A percentile compares a stretch with the other conserved stretches of the same genome.
Conservation (phyloP, 2,797 vertebrate genomes). For the Epinephelus awoara region DNA sequence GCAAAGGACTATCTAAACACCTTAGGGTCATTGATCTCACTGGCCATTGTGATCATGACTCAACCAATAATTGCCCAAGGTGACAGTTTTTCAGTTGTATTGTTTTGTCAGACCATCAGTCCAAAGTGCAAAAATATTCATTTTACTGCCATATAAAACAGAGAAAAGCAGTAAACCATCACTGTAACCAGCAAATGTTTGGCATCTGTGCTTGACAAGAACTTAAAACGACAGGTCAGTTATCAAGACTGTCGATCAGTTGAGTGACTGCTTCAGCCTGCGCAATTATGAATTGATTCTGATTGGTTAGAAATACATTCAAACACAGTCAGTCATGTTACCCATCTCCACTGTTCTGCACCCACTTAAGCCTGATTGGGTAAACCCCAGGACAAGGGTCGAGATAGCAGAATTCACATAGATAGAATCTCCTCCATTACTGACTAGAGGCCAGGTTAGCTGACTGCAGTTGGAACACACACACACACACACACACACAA, state of each 20-base stretch:
- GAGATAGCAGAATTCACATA: slow-evolving; percentile 39
- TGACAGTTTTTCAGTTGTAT: background rate
- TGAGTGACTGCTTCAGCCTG: background rate
- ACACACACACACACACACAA: background rate
- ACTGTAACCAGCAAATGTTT: background rate
- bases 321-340: background rate
- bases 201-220: background rate
- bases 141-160: background rate
- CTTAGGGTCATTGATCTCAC: background rate
- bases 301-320: background rate
- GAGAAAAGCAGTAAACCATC: background rate
- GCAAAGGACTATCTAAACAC: background rate
- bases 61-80: background rate
- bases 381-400: slow-evolving; percentile 22
- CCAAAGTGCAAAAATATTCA: background rate
- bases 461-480: slow-evolving; percentile 4
- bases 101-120: background rate
- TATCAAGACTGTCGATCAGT: background rate
- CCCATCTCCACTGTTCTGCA: background rate
- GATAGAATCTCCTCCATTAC: slow-evolving; percentile 43
- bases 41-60: background rate
- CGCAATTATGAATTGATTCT: background rate
- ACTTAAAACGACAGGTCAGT: background rate
- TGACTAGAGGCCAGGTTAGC: slow-evolving; percentile 38
- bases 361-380: slow-evolving; percentile 11